Percentiles rank a stretch among this genome's conserved stretches.
Conservation (phyloP, 1,140 invertebrate genomes). For the Conus betulinus region DNA sequence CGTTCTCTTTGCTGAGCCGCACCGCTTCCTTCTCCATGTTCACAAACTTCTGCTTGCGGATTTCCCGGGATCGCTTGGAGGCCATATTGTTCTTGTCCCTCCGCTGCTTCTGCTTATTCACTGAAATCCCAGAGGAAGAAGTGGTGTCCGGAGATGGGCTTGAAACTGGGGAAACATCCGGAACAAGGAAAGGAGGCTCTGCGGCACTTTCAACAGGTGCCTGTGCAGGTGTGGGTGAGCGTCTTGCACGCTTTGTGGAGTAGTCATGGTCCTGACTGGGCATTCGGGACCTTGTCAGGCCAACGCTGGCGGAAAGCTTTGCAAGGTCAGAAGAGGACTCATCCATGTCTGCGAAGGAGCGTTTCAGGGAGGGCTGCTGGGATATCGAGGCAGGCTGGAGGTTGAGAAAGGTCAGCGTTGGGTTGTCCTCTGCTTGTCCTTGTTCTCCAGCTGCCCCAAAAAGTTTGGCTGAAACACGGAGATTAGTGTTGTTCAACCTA, state of each 20-base stretch:
- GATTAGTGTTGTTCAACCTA: not conserved
- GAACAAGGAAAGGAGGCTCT: not conserved
- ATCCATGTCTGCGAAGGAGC: not conserved
- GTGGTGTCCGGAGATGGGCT: not conserved
- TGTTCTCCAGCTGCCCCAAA: not conserved
- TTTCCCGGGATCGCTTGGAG: conserved; percentile 68
- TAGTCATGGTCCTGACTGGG: conserved; percentile 54
- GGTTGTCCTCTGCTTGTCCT: not conserved
- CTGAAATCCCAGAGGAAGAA: not conserved
- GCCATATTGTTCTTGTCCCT: conserved; percentile 74
- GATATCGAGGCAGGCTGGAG: not conserved
- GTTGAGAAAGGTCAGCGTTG: not conserved
- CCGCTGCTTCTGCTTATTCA: conserved; percentile 38
- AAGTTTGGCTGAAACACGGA: not conserved
- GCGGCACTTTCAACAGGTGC: not conserved
- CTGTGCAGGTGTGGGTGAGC: not conserved
- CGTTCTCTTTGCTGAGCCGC: conserved; percentile 64
- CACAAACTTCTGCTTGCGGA: conserved; percentile 67
- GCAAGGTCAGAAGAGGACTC: not conserved
- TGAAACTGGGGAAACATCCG: not conserved
- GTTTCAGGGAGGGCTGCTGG: too few species aligned
- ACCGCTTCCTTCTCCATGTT: conserved; percentile 69
- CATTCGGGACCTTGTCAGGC: not conserved
- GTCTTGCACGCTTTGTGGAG: conserved; percentile 9
- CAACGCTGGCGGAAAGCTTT: not conserved